These are phyloP conservation scores for Aquatica leii DNA, from an alignment of 2,888 invertebrate genomes.

Conservation along the genomic window DNA sequence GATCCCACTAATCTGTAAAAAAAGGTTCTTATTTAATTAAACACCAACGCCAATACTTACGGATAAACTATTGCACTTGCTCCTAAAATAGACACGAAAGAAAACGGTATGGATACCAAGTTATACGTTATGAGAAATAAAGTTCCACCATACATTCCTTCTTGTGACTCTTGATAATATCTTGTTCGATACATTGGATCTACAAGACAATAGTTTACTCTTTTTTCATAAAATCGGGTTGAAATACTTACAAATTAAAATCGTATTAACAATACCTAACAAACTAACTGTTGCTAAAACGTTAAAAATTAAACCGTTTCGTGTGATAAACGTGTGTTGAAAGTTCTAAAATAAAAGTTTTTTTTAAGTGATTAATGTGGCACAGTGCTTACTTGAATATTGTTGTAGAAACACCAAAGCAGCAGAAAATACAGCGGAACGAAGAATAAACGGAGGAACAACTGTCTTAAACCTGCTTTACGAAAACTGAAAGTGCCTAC, in stretches of 20 bases:
- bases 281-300: slow-evolving; percentile 74
- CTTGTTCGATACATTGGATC: slow-evolving; percentile 87
- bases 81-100: slow-evolving; percentile 76
- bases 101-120: slow-evolving; percentile 82
- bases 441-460: slow-evolving; percentile 77
- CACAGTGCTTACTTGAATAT: slow-evolving; percentile 64
- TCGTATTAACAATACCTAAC: slow-evolving; percentile 73
- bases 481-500: slow-evolving; percentile 82
- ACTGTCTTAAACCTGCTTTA: slow-evolving; percentile 76
- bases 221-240: too few relatives aligned
- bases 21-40: slow-evolving; percentile 9
- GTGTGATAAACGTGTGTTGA: slow-evolving; percentile 75
- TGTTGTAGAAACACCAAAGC: slow-evolving; percentile 80
- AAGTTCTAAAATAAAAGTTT: slow-evolving; percentile 62
- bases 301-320: slow-evolving; percentile 76
- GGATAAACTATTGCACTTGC: slow-evolving; percentile 78
- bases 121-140: slow-evolving; percentile 84
- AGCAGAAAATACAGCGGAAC: slow-evolving; percentile 80
- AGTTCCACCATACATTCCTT: slow-evolving; percentile 88
- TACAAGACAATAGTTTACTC: slow-evolving; percentile 51
- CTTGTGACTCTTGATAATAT: slow-evolving; percentile 90
- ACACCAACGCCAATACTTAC: slow-evolving; percentile 61
- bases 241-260: slow-evolving; percentile 75
- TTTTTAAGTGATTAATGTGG: background rate
- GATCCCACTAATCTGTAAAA: slow-evolving; percentile 68